These are phyloP conservation scores for Leguminivora glycinivorella DNA, from an alignment of 1,140 invertebrate species.

Conservation along the genomic window DNA sequence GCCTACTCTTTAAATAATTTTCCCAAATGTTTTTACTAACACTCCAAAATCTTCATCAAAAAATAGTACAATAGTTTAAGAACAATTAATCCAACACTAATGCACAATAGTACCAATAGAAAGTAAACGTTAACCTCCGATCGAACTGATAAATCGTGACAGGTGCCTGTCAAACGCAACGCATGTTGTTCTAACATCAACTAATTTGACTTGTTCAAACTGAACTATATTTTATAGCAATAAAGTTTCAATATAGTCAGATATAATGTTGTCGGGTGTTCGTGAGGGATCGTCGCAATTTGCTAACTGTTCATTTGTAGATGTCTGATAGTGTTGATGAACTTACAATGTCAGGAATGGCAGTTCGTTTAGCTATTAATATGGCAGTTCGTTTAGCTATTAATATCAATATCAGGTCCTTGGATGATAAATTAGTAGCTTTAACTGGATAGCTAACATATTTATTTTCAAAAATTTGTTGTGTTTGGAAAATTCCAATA, in stretches of 20 bases:
- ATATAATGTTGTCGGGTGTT: neutral
- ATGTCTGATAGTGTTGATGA: slow-evolving; percentile 12
- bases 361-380: neutral
- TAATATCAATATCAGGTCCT: neutral
- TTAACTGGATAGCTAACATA: neutral
- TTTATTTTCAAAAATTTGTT: neutral
- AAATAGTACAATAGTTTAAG: neutral
- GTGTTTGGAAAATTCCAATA: no score
- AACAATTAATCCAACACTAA: neutral
- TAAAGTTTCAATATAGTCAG: neutral
- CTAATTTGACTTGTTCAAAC: neutral
- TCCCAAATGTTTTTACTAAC: neutral
- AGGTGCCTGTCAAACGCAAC: slow-evolving; percentile 14
- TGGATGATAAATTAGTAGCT: neutral
- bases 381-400: slow-evolving; percentile 6
- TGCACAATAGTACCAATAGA: slow-evolving; percentile 1
- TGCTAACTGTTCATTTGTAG: slow-evolving; percentile 20
- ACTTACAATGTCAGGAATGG: neutral
- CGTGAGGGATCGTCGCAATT: slow-evolving; percentile 17
- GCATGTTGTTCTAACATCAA: neutral
- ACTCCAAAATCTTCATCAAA: no score
- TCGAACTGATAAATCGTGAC: slow-evolving; percentile 19
- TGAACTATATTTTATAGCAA: neutral
- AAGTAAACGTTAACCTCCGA: slow-evolving; percentile 21
- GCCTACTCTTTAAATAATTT: neutral